Conservation (phyloP, 2,888 invertebrate genomes). For the Heliconius ethilla region DNA sequence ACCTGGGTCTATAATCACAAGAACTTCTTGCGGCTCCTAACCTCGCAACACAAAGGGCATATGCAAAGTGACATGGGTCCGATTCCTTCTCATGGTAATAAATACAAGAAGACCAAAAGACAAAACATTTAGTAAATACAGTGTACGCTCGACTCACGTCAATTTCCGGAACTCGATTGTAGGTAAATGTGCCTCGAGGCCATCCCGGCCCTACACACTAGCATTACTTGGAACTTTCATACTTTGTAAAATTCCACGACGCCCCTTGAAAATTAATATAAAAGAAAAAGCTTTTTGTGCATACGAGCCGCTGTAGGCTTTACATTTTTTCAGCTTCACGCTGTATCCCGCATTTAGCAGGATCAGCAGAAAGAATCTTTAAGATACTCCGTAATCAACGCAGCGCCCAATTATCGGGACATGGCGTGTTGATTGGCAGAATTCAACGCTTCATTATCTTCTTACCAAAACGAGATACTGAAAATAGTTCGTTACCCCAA, state of each 20-base stretch:
- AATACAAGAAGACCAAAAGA: neutral
- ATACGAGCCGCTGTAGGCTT: neutral
- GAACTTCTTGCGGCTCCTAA: neutral
- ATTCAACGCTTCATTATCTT: no score
- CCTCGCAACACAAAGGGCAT: no score
- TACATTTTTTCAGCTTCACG: neutral
- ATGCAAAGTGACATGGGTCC: neutral
- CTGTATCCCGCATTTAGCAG: no score
- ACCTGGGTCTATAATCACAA: neutral
- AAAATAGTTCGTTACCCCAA: neutral
- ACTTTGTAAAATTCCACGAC: slow-evolving; percentile 8
- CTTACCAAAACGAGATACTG: neutral
- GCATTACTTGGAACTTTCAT: neutral
- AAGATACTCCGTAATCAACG: neutral
- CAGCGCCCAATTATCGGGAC: no score
- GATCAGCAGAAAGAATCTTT: neutral
- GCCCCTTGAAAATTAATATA: slow-evolving; percentile 5
- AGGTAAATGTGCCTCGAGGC: slow-evolving; percentile 43
- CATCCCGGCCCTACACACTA: slow-evolving; percentile 18
- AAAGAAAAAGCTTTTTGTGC: neutral
- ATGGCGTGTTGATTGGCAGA: no score
- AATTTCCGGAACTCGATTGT: slow-evolving; percentile 27
- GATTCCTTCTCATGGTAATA: neutral
- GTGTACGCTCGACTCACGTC: slow-evolving; percentile 3
- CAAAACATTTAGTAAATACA: neutral